These are phyloP conservation scores for Platygyra sinensis DNA, from an alignment of 64 coral and sea anemone species.

Conservation along the genomic window DNA sequence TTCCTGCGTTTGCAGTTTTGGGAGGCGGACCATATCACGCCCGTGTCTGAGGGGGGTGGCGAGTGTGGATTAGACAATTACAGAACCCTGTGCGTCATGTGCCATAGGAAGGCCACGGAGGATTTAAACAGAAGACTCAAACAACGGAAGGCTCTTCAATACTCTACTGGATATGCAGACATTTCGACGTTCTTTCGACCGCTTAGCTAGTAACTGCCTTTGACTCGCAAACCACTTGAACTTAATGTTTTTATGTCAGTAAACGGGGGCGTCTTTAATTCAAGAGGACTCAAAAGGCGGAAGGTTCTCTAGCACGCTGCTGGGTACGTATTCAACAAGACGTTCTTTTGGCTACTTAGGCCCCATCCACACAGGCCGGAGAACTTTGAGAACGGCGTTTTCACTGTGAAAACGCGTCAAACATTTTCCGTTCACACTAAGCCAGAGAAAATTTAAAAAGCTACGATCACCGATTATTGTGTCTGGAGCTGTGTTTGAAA, in stretches of 20 bases:
- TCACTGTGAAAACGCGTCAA: too few relatives aligned
- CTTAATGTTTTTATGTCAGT: too few relatives aligned
- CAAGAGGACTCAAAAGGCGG: conserved; percentile 60
- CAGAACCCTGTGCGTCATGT: conserved; percentile 88
- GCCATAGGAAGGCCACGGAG: conserved; percentile 76
- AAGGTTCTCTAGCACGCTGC: conserved; percentile 6
- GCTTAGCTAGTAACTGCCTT: neutral
- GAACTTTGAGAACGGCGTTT: too few relatives aligned
- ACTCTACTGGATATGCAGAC: conserved; percentile 49
- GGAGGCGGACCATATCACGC: conserved; percentile 96
- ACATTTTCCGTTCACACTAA: too few relatives aligned
- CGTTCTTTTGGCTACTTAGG: conserved; percentile 53
- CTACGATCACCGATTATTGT: too few relatives aligned
- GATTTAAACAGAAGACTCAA: conserved; percentile 75
- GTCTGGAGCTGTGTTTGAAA: too few relatives aligned
- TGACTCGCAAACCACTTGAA: neutral
- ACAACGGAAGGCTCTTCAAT: conserved; percentile 24
- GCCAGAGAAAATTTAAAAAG: too few relatives aligned
- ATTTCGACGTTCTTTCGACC: conserved; percentile 72
- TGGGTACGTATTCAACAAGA: conserved; percentile 46
- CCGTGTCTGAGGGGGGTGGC: conserved; percentile 93
- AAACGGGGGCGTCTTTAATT: too few relatives aligned
- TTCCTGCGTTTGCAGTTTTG: conserved; percentile 64
- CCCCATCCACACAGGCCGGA: too few relatives aligned
- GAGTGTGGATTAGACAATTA: conserved; percentile 92